phyloP scores from a whole-genome alignment of 2,797 vertebrate genomes.

The Xenops minutus region DNA sequence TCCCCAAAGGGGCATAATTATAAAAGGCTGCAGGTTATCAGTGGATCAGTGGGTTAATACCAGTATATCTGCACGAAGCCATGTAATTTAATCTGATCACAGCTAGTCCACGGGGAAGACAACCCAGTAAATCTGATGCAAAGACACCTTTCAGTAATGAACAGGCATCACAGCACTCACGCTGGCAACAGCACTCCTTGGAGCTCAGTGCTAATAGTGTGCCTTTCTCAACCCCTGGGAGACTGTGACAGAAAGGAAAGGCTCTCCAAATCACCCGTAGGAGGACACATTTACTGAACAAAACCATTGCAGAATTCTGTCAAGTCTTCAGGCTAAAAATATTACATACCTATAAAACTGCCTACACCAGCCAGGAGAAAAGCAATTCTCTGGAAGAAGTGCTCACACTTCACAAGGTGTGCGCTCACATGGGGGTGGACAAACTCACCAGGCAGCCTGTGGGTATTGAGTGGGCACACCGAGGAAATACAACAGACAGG shows the following conservation, averaged over 20 bases:
- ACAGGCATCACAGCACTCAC: not conserved
- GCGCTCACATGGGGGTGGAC: not conserved
- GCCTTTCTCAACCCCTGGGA: not conserved
- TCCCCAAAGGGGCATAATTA: not conserved
- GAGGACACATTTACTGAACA: not conserved
- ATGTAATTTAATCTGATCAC: slow-evolving; percentile 19
- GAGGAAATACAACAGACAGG: not conserved
- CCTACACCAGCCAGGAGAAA: not conserved
- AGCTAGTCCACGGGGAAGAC: not conserved
- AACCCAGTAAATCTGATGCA: not conserved
- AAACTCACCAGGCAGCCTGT: not conserved
- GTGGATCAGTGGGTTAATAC: not conserved
- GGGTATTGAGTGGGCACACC: not conserved
- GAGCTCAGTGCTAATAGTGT: not conserved
- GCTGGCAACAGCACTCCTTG: not conserved
- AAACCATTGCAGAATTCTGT: not conserved
- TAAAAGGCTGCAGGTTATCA: not conserved
- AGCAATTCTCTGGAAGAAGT: not conserved
- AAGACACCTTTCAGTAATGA: not conserved
- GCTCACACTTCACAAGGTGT: fast-evolving
- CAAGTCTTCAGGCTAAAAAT: slow-evolving; percentile 22
- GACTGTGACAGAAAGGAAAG: not conserved
- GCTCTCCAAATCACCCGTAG: not conserved
- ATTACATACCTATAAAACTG: not conserved
- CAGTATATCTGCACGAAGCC: not conserved